A percentile compares a stretch with the other conserved stretches of the same genome.
phyloP scores from a whole-genome alignment of 2,888 invertebrate genomes.

The Amitus sp. region DNA sequence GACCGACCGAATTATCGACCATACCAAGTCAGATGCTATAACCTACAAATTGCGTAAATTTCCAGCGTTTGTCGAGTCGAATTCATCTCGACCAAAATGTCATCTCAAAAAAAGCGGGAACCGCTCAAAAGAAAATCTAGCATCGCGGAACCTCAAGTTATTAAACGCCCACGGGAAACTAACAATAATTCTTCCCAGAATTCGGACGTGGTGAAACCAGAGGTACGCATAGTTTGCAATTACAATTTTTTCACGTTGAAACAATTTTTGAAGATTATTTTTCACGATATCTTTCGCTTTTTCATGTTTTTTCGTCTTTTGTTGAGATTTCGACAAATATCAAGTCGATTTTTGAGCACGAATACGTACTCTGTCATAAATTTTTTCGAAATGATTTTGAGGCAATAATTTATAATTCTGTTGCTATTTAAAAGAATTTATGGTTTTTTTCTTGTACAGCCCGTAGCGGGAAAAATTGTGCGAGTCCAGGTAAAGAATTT shows the following conservation, averaged over 20 bases:
- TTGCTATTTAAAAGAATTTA: background rate
- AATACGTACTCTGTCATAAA: too few species aligned
- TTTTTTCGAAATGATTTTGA: too few species aligned
- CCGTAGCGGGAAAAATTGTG: constrained; percentile 69
- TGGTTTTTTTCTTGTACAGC: constrained; percentile 21
- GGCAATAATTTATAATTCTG: background rate
- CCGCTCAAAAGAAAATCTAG: constrained; percentile 14
- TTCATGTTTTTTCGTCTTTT: too few species aligned
- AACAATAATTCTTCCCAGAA: background rate
- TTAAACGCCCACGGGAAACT: constrained; percentile 9
- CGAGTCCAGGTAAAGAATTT: constrained; percentile 80
- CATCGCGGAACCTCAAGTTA: background rate
- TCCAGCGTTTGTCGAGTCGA: background rate
- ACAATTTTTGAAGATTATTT: background rate
- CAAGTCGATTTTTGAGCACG: too few species aligned
- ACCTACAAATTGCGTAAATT: background rate
- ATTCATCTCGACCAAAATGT: background rate
- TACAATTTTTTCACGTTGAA: background rate
- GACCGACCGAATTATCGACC: too few species aligned
- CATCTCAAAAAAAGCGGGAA: background rate
- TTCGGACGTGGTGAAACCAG: background rate
- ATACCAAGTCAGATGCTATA: background rate
- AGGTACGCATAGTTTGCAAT: too few species aligned
- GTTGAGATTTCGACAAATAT: too few species aligned
- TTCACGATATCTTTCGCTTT: too few species aligned